A percentile compares a stretch with the other conserved stretches of the same genome.
Evolutionary conservation across 2,113 vertebrate species (phyloP).

Genomic region (Trematocara stigmaticum): DNA sequence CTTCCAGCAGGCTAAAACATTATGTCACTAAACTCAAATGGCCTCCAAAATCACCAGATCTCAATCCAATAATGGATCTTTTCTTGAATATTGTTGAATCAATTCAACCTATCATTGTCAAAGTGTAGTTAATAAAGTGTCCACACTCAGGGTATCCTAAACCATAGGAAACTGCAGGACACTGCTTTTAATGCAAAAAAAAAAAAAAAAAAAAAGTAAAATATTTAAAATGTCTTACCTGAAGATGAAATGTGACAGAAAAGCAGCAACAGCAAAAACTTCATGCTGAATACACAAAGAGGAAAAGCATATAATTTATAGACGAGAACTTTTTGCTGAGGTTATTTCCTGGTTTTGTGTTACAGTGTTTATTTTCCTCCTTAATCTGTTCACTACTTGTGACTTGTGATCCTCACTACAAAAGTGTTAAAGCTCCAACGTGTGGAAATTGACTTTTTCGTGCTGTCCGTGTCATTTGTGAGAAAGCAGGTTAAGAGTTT

Average conservation of each 20-base stretch:
- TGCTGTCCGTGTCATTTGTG: not conserved
- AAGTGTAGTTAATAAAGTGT: too few relatives aligned
- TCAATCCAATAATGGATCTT: too few relatives aligned
- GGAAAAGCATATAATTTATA: not conserved
- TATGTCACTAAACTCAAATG: not conserved
- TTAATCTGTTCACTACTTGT: too few relatives aligned
- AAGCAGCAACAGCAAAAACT: not conserved
- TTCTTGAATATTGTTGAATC: too few relatives aligned
- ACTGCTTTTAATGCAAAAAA: too few relatives aligned
- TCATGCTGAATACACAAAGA: not conserved
- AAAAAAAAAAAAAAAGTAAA: not conserved
- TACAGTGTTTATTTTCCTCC: not conserved
- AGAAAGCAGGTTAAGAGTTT: not conserved
- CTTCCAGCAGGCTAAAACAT: too few relatives aligned
- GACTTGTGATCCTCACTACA: not conserved
- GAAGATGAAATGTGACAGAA: not conserved
- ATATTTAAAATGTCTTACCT: not conserved
- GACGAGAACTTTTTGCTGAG: not conserved
- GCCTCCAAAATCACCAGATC: too few relatives aligned
- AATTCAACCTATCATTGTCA: too few relatives aligned
- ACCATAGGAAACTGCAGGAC: too few relatives aligned
- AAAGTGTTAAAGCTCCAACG: fast-evolving
- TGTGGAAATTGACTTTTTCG: fast-evolving
- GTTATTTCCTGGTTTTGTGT: not conserved
- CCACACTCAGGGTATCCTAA: too few relatives aligned